Evolutionary conservation across 2,888 invertebrate genomes (phyloP).

Genomic region (Scaptomyza tumidula): DNA sequence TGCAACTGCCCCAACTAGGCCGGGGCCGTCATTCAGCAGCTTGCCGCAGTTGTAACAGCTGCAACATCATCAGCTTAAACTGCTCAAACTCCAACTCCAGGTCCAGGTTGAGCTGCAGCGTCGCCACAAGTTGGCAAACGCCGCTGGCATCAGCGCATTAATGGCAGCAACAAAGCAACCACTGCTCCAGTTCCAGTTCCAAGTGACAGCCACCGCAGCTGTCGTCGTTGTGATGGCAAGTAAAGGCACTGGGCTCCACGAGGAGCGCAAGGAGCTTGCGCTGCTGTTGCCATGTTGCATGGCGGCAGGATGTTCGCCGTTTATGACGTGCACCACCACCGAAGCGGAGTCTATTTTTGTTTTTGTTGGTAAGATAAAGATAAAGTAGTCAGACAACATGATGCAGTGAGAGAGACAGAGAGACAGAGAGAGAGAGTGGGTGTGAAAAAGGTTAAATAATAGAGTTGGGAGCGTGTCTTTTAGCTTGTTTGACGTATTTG

Average conservation of each 20-base stretch:
- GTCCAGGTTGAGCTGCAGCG: neutral
- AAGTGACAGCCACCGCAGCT: slow-evolving; percentile 64
- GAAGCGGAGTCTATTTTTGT: slow-evolving; percentile 89
- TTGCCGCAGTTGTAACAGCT: slow-evolving; percentile 32
- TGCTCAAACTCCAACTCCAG: slow-evolving; percentile 29
- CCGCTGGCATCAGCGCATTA: slow-evolving; percentile 33
- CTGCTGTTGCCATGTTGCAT: slow-evolving; percentile 86
- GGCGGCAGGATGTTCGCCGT: slow-evolving; percentile 89
- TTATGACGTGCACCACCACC: slow-evolving; percentile 92
- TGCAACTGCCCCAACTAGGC: slow-evolving; percentile 72
- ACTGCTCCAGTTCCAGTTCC: slow-evolving; percentile 58
- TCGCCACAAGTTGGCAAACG: slow-evolving; percentile 31
- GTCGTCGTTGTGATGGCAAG: slow-evolving; percentile 64
- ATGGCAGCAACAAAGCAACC: slow-evolving; percentile 40
- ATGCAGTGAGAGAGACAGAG: neutral
- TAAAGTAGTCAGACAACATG: slow-evolving; percentile 17
- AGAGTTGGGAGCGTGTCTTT: slow-evolving; percentile 2
- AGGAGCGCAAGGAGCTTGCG: slow-evolving; percentile 75
- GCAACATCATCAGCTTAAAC: slow-evolving; percentile 52
- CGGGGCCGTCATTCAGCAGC: slow-evolving; percentile 60
- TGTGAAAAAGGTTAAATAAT: neutral
- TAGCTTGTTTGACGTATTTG: neutral
- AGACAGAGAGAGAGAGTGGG: neutral
- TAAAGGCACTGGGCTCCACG: slow-evolving; percentile 67
- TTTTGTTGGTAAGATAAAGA: slow-evolving; percentile 13